Evolutionary conservation across 2,888 invertebrate genomes (phyloP).

Genomic region (Euplexia lucipara): DNA sequence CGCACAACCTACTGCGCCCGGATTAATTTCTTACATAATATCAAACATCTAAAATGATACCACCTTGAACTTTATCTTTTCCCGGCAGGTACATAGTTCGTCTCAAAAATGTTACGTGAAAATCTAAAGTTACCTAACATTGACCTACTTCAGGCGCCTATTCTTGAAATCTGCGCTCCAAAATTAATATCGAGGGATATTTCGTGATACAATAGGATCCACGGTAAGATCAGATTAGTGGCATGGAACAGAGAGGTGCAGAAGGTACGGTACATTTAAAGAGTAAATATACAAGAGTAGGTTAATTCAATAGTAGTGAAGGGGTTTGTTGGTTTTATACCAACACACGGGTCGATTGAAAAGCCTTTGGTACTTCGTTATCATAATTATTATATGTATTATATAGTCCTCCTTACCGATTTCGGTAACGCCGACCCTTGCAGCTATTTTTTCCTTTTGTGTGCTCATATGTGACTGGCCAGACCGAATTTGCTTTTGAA

Average conservation of each 20-base stretch:
- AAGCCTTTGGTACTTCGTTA: too few relatives aligned
- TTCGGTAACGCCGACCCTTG: too few relatives aligned
- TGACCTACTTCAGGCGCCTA: conserved; percentile 40
- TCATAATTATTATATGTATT: too few relatives aligned
- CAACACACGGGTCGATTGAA: too few relatives aligned
- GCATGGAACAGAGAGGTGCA: not conserved
- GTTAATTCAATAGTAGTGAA: not conserved
- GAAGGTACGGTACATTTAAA: not conserved
- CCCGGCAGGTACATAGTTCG: not conserved
- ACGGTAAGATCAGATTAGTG: conserved; percentile 42
- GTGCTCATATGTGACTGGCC: too few relatives aligned
- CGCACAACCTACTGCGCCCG: not conserved
- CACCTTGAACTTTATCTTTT: not conserved
- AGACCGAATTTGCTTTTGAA: too few relatives aligned
- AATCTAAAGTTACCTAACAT: conserved; percentile 30
- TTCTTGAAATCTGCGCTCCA: conserved; percentile 44
- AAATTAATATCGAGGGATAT: conserved; percentile 51
- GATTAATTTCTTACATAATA: too few relatives aligned
- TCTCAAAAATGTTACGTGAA: conserved; percentile 19
- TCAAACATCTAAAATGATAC: too few relatives aligned
- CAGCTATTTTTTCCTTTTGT: too few relatives aligned
- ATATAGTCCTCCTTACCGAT: too few relatives aligned
- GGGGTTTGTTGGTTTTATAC: not conserved
- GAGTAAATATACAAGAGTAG: too few relatives aligned
- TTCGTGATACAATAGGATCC: conserved; percentile 25